Evolutionary conservation across 2,797 vertebrate species (phyloP).

Genomic region (Acomys russatus): DNA sequence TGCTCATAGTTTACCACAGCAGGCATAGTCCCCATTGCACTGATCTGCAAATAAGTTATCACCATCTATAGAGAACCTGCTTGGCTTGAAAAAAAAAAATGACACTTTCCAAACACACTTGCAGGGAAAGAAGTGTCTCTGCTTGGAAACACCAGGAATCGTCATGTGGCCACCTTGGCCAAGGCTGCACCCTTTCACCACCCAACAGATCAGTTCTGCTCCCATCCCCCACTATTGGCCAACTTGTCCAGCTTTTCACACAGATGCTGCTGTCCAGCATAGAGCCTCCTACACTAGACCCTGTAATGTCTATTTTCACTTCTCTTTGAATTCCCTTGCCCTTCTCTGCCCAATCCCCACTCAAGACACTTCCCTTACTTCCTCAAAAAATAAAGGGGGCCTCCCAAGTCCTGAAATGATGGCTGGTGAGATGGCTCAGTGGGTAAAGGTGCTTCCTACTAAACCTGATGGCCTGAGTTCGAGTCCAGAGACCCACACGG

Average conservation of each 20-base stretch:
- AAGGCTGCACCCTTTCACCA: background rate
- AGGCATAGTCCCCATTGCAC: no score
- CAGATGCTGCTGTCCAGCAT: conserved; percentile 22
- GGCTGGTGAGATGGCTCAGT: background rate
- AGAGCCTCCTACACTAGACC: conserved; percentile 39
- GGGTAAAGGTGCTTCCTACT: background rate
- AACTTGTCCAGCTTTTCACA: background rate
- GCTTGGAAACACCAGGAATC: conserved; percentile 23
- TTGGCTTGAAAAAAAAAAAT: background rate
- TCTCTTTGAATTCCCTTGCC: background rate
- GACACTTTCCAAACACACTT: conserved; percentile 22
- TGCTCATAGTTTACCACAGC: no score
- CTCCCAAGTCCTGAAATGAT: background rate
- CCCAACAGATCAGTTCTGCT: background rate
- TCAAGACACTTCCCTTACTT: background rate
- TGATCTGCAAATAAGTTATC: background rate
- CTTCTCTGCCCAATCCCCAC: background rate
- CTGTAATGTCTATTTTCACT: conserved; percentile 32
- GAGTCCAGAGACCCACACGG: background rate
- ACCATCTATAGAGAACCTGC: background rate
- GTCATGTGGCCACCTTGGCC: conserved; percentile 45
- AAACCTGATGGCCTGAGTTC: background rate
- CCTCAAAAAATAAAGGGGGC: background rate
- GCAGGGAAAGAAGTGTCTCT: background rate
- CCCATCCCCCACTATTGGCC: conserved; percentile 18